These are phyloP conservation scores for Perdix hodgsoniae DNA, from an alignment of 2,797 vertebrate species.

Conservation along the genomic window DNA sequence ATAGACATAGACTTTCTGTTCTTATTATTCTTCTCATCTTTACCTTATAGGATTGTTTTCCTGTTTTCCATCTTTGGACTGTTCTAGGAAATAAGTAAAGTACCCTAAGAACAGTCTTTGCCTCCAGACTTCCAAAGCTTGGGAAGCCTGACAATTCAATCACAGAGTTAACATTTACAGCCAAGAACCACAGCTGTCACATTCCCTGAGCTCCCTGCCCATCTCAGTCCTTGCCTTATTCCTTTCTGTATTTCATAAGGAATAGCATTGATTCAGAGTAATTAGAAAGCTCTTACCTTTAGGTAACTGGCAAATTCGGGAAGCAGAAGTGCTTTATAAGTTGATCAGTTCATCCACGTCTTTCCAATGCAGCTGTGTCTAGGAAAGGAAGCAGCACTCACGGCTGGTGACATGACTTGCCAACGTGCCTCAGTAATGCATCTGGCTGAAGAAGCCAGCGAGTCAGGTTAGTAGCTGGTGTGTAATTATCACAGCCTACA, in stretches of 20 bases:
- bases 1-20: background rate
- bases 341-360: background rate
- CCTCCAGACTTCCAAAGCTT: background rate
- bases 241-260: background rate
- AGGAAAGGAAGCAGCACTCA: background rate
- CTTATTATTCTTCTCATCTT: background rate
- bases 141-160: background rate
- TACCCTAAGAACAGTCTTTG: background rate
- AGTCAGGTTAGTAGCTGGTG: background rate
- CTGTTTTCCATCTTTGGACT: background rate
- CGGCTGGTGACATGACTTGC: background rate
- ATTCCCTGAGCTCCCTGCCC: rapidly evolving
- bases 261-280: background rate
- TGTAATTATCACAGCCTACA: constrained; percentile 68
- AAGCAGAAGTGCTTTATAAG: background rate
- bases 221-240: background rate
- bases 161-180: background rate
- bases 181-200: background rate
- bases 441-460: background rate
- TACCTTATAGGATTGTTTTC: background rate
- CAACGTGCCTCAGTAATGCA: background rate
- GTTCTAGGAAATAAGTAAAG: background rate
- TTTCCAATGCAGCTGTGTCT: background rate
- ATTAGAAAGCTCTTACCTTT: constrained; percentile 47
- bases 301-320: background rate